phyloP scores from a whole-genome alignment of 1,140 invertebrate genomes.

The Drosophila baimaii region DNA sequence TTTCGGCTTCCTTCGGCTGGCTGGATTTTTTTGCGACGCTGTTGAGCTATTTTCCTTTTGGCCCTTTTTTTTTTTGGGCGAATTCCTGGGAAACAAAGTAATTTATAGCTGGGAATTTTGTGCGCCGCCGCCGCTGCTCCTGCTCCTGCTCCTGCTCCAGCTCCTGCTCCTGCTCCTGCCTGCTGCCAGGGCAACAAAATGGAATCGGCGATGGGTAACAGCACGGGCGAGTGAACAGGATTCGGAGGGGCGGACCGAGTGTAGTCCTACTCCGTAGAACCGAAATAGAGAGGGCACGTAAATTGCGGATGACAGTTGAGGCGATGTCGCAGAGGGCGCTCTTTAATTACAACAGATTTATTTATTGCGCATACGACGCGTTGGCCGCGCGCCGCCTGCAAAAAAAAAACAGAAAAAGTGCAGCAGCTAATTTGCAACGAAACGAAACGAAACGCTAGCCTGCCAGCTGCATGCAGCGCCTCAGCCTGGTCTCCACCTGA shows the following conservation, averaged over 20 bases:
- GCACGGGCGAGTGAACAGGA: slow-evolving; percentile 23
- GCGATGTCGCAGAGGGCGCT: slow-evolving; percentile 38
- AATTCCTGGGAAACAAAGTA: slow-evolving; percentile 78
- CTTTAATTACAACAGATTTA: slow-evolving; percentile 79
- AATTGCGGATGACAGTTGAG: slow-evolving; percentile 68
- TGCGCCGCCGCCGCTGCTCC: slow-evolving; percentile 46
- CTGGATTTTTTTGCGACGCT: slow-evolving; percentile 1
- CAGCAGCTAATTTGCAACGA: slow-evolving; percentile 53
- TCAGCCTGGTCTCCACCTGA: slow-evolving; percentile 28
- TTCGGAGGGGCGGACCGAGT: no score
- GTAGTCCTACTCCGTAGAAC: neutral
- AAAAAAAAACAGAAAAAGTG: slow-evolving; percentile 20
- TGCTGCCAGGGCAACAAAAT: slow-evolving; percentile 59
- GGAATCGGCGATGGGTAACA: slow-evolving; percentile 52
- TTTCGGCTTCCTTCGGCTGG: slow-evolving; percentile 32
- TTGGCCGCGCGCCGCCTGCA: slow-evolving; percentile 29
- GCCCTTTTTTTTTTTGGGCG: slow-evolving; percentile 40
- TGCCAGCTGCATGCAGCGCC: slow-evolving; percentile 21
- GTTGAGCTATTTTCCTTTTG: slow-evolving; percentile 29
- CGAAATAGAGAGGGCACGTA: slow-evolving; percentile 21
- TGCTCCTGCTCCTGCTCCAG: no score
- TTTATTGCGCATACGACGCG: slow-evolving; percentile 74
- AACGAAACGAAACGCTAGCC: slow-evolving; percentile 19
- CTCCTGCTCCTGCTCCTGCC: no score
- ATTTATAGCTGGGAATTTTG: slow-evolving; percentile 72